Evolutionary conservation across 2,888 invertebrate genomes (phyloP).

Genomic region (Hermaeophaga mercurialis): DNA sequence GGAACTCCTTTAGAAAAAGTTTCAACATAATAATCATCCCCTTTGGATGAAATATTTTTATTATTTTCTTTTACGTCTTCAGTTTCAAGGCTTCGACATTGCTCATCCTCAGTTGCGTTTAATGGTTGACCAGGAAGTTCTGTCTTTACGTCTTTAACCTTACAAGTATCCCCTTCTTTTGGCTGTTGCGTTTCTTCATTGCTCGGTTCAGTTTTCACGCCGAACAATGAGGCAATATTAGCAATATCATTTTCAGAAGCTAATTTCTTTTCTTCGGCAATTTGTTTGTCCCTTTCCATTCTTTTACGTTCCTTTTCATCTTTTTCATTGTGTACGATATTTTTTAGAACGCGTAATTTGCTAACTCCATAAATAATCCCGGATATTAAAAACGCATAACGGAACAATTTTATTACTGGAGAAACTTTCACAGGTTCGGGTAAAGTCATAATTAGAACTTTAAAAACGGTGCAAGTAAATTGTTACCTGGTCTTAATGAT

Average conservation of each 20-base stretch:
- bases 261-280: slow-evolving; percentile 22
- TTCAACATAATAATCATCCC: slow-evolving; percentile 23
- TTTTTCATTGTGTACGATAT: slow-evolving; percentile 13
- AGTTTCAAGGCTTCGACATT: not conserved
- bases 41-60: not conserved
- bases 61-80: not conserved
- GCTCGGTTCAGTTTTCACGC: slow-evolving; percentile 6
- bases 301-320: slow-evolving; percentile 21
- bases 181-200: slow-evolving; percentile 8
- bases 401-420: slow-evolving; percentile 24
- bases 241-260: slow-evolving; percentile 26
- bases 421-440: slow-evolving; percentile 27
- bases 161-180: slow-evolving; percentile 5
- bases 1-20: slow-evolving; percentile 21
- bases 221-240: slow-evolving; percentile 23
- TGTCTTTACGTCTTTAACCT: slow-evolving; percentile 3
- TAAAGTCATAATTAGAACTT: slow-evolving; percentile 12
- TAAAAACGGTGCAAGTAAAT: not conserved
- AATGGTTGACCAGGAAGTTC: not conserved
- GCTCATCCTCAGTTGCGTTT: not conserved
- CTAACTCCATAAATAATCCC: slow-evolving; percentile 33
- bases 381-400: slow-evolving; percentile 30
- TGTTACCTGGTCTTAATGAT: not conserved
- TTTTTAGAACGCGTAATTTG: slow-evolving; percentile 16
- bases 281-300: slow-evolving; percentile 10